Conservation (phyloP, 1,140 invertebrate species). For the Zaprionus nigranus region DNA sequence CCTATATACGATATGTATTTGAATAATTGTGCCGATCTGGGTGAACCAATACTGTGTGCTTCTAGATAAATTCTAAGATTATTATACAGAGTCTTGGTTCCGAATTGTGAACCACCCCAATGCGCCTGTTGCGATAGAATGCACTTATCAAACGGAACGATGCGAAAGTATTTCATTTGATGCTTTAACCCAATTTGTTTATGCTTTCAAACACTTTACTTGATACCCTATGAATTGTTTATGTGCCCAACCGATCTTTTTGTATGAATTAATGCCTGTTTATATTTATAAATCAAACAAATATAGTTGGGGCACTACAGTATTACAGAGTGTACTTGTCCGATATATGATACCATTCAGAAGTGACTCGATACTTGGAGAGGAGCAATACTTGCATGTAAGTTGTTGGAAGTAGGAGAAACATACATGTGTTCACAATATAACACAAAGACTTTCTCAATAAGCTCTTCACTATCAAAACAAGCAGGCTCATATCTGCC, state of each 20-base stretch:
- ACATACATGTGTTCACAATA: background rate
- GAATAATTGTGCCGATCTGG: background rate
- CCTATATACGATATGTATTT: background rate
- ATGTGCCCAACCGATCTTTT: background rate
- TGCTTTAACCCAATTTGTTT: background rate
- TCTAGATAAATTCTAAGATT: background rate
- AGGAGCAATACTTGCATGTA: too few species aligned
- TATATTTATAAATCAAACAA: background rate
- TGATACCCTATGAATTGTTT: background rate
- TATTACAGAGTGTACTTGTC: too few species aligned
- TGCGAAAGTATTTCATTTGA: background rate
- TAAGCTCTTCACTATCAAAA: background rate
- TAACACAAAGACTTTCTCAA: background rate
- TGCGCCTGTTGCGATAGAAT: background rate
- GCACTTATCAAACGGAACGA: slow-evolving; percentile 7
- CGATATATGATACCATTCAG: too few species aligned
- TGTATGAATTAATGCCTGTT: background rate
- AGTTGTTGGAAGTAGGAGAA: too few species aligned
- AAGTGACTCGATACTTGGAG: too few species aligned
- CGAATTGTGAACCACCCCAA: background rate
- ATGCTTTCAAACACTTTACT: background rate
- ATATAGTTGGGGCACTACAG: background rate
- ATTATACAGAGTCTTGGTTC: background rate
- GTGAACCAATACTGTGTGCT: background rate
- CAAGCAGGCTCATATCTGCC: background rate